Evolutionary conservation across 2,888 invertebrate species (phyloP).

Genomic region (Germaria angustata): DNA sequence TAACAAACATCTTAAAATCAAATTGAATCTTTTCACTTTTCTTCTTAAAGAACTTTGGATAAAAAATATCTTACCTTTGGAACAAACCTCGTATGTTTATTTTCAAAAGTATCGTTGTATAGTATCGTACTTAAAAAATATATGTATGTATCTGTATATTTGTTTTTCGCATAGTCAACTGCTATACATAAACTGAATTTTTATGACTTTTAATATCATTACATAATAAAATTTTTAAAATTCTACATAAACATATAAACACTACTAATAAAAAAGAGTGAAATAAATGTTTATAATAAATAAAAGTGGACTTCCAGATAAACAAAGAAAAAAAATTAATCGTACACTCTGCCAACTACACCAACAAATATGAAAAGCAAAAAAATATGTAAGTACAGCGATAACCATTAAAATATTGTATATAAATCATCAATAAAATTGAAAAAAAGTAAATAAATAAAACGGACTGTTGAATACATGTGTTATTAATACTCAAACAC

Average conservation of each 20-base stretch:
- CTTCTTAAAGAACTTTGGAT: too few species aligned
- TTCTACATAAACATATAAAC: background rate
- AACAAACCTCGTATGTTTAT: too few species aligned
- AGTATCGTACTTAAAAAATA: too few species aligned
- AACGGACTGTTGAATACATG: background rate
- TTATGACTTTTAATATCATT: background rate
- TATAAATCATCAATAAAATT: conserved; percentile 35
- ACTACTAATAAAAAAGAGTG: background rate
- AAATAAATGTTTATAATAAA: background rate
- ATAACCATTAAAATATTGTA: background rate
- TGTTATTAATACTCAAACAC: background rate
- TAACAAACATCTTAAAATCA: too few species aligned
- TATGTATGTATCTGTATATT: too few species aligned
- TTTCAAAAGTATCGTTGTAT: too few species aligned
- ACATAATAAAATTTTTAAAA: background rate
- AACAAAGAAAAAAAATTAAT: background rate
- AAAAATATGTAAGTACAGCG: too few species aligned
- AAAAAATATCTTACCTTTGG: too few species aligned
- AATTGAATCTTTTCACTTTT: too few species aligned
- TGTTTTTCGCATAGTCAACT: background rate
- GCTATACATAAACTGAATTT: background rate
- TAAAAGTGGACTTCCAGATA: background rate
- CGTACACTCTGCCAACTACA: background rate
- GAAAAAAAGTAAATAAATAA: background rate
- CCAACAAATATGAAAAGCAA: background rate